Conservation (phyloP, 2,113 vertebrate genomes). For the Lontra canadensis region DNA sequence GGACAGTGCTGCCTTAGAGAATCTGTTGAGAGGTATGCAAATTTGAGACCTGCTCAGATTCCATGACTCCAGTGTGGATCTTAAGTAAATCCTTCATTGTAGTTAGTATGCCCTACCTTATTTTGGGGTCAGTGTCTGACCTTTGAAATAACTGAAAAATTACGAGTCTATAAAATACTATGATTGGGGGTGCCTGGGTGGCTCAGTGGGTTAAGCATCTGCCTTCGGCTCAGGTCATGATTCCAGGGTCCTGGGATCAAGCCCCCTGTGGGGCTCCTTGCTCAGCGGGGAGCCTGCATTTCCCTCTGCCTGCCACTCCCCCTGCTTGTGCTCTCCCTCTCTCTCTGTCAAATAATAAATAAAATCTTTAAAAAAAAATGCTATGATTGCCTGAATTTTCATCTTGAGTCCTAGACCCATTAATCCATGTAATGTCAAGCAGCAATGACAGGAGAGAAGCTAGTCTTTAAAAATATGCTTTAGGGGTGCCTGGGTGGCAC, state of each 20-base stretch:
- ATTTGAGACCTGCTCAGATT: neutral
- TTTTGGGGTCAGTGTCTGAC: neutral
- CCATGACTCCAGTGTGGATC: neutral
- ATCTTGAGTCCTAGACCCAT: neutral
- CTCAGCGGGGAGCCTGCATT: too few species aligned
- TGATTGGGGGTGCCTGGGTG: too few species aligned
- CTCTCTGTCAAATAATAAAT: too few species aligned
- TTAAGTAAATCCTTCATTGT: neutral
- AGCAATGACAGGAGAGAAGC: neutral
- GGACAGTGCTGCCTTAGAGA: neutral
- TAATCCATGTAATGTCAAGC: neutral
- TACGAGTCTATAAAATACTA: neutral
- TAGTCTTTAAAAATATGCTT: neutral
- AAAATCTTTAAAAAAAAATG: too few species aligned
- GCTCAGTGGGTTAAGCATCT: too few species aligned
- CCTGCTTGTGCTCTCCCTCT: too few species aligned
- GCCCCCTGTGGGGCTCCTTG: too few species aligned
- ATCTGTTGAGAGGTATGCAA: neutral
- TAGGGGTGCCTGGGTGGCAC: neutral
- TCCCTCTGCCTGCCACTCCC: too few species aligned
- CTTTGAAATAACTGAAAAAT: neutral
- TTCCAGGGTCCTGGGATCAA: too few species aligned
- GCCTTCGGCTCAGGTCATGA: too few species aligned
- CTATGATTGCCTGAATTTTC: neutral
- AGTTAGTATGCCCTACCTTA: neutral